These are phyloP conservation scores for Sebastes glaucus DNA, from an alignment of 2,797 vertebrate genomes.

Conservation along the genomic window DNA sequence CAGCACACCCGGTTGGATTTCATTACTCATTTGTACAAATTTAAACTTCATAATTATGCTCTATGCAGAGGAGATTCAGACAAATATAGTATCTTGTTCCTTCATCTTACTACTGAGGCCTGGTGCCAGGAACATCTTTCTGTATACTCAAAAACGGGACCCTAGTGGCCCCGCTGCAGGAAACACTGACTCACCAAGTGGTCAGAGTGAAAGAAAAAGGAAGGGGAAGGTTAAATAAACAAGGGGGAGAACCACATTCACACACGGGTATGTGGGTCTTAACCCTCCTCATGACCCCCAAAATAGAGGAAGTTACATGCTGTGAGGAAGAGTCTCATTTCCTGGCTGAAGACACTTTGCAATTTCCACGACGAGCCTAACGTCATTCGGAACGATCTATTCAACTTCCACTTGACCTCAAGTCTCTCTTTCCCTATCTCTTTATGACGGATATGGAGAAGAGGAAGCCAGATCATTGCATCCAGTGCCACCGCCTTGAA, in stretches of 20 bases:
- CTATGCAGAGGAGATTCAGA: neutral
- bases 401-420: neutral
- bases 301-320: slow-evolving; percentile 34
- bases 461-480: neutral
- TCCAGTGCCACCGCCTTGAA: neutral
- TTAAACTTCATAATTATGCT: neutral
- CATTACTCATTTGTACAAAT: neutral
- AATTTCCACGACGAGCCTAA: slow-evolving; percentile 25
- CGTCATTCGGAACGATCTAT: neutral
- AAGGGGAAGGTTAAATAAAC: slow-evolving; percentile 21
- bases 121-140: slow-evolving; percentile 15
- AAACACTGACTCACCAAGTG: slow-evolving; percentile 44
- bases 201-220: neutral
- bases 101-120: neutral
- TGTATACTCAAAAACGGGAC: slow-evolving; percentile 12
- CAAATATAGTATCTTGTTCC: neutral
- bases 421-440: neutral
- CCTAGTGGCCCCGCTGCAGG: neutral
- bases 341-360: slow-evolving; percentile 37
- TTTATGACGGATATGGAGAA: neutral
- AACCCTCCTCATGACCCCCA: slow-evolving; percentile 14
- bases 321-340: slow-evolving; percentile 47
- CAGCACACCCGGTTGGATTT: neutral
- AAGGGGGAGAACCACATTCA: neutral
- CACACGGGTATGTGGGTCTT: neutral